A percentile compares a stretch with the other conserved stretches of the same genome.
Conservation (phyloP, 2,797 vertebrate genomes). For the Channallabes apus region DNA sequence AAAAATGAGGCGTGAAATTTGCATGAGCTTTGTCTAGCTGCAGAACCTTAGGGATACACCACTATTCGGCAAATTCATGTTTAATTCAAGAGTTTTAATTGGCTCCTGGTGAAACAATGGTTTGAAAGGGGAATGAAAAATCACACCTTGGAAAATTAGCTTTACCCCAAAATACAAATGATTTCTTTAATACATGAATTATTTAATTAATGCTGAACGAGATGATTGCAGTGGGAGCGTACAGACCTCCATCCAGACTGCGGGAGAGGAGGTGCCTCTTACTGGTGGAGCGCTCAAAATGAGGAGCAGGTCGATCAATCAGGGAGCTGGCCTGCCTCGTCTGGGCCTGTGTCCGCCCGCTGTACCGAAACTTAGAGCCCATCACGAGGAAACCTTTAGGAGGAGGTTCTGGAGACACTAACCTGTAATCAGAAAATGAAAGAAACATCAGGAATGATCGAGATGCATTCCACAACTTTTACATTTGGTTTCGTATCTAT, state of each 20-base stretch:
- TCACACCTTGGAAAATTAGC: conserved; percentile 15
- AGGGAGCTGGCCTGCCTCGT: conserved; percentile 93
- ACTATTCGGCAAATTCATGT: conserved; percentile 17
- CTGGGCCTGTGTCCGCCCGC: conserved; percentile 94
- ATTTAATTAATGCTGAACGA: conserved; percentile 2
- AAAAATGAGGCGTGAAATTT: conserved; percentile 19
- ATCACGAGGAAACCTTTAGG: conserved; percentile 97
- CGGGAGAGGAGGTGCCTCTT: conserved; percentile 96
- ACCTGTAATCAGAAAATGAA: conserved; percentile 65
- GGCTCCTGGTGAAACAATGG: conserved; percentile 31
- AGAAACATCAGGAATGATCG: background rate
- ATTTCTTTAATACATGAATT: conserved; percentile 8
- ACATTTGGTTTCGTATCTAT: background rate
- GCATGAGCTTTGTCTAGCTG: conserved; percentile 23
- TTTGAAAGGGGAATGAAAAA: conserved; percentile 20
- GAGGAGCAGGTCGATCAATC: conserved; percentile 92
- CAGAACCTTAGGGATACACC: conserved; percentile 26
- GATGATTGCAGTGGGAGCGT: conserved; percentile 1
- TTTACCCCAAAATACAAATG: background rate
- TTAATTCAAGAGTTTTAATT: conserved; percentile 39
- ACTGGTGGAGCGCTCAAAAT: conserved; percentile 94
- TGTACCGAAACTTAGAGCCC: conserved; percentile 98
- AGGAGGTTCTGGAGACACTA: conserved; percentile 94
- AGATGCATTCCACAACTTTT: background rate
- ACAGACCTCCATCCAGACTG: conserved; percentile 94